phyloP scores from a whole-genome alignment of 2,888 invertebrate species.

The Mechanitis messenoides region DNA sequence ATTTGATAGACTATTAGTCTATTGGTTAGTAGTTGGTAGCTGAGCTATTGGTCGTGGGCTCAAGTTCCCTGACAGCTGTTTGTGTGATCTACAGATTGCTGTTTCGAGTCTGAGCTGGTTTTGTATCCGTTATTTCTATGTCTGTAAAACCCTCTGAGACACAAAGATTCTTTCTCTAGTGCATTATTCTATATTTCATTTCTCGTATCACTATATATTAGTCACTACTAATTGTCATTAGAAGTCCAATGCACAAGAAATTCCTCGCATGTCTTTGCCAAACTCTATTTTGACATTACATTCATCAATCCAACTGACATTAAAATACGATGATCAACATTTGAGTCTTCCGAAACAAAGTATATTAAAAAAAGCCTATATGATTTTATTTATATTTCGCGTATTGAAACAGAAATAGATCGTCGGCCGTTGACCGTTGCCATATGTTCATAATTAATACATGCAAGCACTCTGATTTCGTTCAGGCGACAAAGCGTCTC shows the following conservation, averaged over 20 bases:
- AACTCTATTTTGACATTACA: background rate
- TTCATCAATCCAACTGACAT: slow-evolving; percentile 3
- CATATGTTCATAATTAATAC: slow-evolving; percentile 48
- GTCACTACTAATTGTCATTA: slow-evolving; percentile 1
- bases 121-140: no score
- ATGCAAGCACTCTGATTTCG: slow-evolving; percentile 26
- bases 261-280: background rate
- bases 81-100: no score
- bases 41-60: no score
- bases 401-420: slow-evolving; percentile 47
- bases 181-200: no score
- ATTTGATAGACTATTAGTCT: no score
- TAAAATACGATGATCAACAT: background rate
- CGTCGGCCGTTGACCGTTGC: slow-evolving; percentile 46
- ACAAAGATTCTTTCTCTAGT: no score
- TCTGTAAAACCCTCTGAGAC: no score
- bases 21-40: no score
- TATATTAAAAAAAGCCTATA: slow-evolving; percentile 24
- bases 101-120: no score
- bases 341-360: slow-evolving; percentile 18
- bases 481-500: slow-evolving; percentile 25
- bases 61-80: no score
- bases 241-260: slow-evolving; percentile 2
- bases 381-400: slow-evolving; percentile 30
- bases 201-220: no score